Evolutionary conservation across 2,888 invertebrate genomes (phyloP).

Genomic region (Gastrophysa polygoni): DNA sequence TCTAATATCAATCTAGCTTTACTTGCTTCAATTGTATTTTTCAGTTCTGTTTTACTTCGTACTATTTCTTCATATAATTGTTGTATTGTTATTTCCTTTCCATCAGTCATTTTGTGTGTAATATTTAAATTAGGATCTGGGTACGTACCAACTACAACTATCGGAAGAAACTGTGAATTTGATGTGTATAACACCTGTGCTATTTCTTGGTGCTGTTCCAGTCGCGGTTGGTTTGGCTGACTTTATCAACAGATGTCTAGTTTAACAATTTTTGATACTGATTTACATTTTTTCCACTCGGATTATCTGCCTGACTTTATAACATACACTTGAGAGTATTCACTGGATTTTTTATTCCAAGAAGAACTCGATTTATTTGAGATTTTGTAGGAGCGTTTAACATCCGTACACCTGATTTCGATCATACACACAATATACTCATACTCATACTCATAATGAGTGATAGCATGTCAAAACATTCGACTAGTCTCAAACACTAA

Average conservation of each 20-base stretch:
- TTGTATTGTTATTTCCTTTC: conserved; percentile 6
- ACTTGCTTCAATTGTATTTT: conserved; percentile 11
- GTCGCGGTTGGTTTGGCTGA: conserved; percentile 1
- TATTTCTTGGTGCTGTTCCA: conserved; percentile 4
- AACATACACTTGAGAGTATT: conserved; percentile 2
- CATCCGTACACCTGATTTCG: no score
- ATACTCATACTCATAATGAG: no score
- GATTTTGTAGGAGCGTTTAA: no score
- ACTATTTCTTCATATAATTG: no score
- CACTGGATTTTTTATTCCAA: conserved; percentile 5
- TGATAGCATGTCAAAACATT: no score
- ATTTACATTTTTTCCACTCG: conserved; percentile 2
- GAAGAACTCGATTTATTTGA: background rate
- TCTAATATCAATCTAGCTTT: background rate
- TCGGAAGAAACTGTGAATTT: background rate
- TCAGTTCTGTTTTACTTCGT: conserved; percentile 5
- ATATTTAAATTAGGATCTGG: conserved; percentile 5
- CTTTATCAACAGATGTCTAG: conserved; percentile 6
- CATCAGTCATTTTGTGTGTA: conserved; percentile 5
- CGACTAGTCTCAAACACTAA: no score
- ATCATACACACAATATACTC: no score
- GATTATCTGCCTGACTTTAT: conserved; percentile 5
- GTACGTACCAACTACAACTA: conserved; percentile 7
- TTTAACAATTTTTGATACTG: background rate
- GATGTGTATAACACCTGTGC: conserved; percentile 7